Percentiles rank a stretch among this genome's conserved stretches.
Evolutionary conservation across 2,113 vertebrate genomes (phyloP).

Genomic region (Sorex araneus): DNA sequence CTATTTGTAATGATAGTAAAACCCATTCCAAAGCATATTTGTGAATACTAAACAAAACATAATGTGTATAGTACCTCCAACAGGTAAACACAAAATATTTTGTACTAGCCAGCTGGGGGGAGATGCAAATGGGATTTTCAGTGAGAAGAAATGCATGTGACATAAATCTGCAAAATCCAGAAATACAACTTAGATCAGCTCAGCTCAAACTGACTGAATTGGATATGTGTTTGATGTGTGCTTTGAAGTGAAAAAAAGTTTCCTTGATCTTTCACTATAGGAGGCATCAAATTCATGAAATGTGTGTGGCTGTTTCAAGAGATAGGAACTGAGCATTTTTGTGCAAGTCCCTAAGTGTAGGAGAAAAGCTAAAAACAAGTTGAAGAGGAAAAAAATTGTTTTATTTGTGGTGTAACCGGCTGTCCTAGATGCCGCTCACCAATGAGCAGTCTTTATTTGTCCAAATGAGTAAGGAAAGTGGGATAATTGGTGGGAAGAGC

Average conservation of each 20-base stretch:
- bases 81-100: neutral
- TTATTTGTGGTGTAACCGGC: neutral
- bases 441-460: neutral
- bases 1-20: neutral
- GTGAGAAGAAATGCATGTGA: neutral
- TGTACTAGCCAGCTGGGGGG: neutral
- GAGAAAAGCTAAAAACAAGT: neutral
- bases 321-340: neutral
- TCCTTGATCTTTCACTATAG: neutral
- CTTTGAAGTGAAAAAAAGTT: neutral
- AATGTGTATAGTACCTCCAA: neutral
- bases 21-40: neutral
- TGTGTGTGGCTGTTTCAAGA: neutral
- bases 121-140: neutral
- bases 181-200: neutral
- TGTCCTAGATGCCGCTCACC: neutral
- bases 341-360: neutral
- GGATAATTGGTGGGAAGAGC: neutral
- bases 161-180: neutral
- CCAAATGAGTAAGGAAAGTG: neutral
- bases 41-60: conserved; percentile 24
- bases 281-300: neutral
- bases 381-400: neutral
- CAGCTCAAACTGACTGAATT: neutral
- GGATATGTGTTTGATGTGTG: neutral